Conservation (phyloP, 1,140 invertebrate species). For the Ganaspis sp. region DNA sequence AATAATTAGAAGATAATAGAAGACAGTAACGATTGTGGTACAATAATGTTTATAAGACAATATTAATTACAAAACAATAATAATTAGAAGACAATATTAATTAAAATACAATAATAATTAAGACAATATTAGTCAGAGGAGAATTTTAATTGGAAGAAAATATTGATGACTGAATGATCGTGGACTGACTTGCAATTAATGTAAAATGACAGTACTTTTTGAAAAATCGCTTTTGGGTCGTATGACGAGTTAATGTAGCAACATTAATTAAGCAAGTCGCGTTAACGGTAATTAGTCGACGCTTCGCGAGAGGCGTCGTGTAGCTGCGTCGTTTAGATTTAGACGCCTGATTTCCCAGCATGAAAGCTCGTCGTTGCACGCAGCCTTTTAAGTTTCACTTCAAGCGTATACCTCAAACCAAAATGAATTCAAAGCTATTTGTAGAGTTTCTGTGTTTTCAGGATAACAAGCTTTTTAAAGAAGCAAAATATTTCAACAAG, state of each 20-base stretch:
- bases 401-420: background rate
- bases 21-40: no score
- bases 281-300: slow-evolving; percentile 69
- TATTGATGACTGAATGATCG: no score
- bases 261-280: slow-evolving; percentile 65
- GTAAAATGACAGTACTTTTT: background rate
- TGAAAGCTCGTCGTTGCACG: slow-evolving; percentile 53
- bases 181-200: no score
- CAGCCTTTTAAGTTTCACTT: slow-evolving; percentile 52
- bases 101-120: no score
- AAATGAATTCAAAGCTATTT: slow-evolving; percentile 21
- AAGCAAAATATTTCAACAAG: background rate
- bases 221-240: background rate
- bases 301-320: slow-evolving; percentile 50
- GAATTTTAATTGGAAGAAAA: no score
- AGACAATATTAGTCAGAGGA: no score
- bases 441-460: background rate
- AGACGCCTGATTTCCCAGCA: slow-evolving; percentile 67
- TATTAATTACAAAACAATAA: no score
- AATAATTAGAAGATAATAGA: no score
- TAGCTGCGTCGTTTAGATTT: slow-evolving; percentile 66
- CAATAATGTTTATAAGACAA: no score
- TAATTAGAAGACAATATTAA: no score
- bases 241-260: slow-evolving; percentile 58
- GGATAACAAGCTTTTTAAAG: background rate